phyloP scores from a whole-genome alignment of 2,113 vertebrate genomes.

The Psephotus haematonotus region DNA sequence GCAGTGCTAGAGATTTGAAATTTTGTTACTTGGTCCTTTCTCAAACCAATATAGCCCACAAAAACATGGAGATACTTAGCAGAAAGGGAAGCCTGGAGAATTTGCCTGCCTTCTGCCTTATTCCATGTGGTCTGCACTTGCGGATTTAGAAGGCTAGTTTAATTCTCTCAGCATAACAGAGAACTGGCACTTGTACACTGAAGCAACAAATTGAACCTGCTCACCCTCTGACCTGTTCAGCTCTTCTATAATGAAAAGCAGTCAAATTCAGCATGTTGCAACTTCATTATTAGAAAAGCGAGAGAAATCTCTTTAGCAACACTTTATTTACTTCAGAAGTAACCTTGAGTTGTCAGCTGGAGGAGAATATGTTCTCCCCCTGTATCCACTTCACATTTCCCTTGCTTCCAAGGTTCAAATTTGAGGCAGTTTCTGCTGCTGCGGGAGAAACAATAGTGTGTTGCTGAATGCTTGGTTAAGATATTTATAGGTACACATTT shows the following conservation, averaged over 20 bases:
- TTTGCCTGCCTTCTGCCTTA: neutral
- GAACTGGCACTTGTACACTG: fast-evolving
- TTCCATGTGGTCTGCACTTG: neutral
- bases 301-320: conserved; percentile 23
- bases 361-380: neutral
- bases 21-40: neutral
- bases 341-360: conserved; percentile 54
- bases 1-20: neutral
- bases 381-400: conserved; percentile 11
- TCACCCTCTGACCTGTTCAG: conserved; percentile 1
- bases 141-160: neutral
- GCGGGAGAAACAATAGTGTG: neutral
- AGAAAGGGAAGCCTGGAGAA: neutral
- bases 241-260: conserved; percentile 28
- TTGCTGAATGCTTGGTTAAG: neutral
- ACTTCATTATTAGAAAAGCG: conserved; percentile 39
- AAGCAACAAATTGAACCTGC: conserved; percentile 39
- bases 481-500: neutral
- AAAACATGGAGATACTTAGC: neutral
- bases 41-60: neutral
- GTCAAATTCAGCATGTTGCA: neutral
- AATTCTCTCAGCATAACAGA: neutral
- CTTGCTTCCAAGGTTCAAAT: conserved; percentile 15
- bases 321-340: conserved; percentile 35
- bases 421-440: neutral